A percentile compares a stretch with the other conserved stretches of the same genome.
phyloP scores from a whole-genome alignment of 2,113 vertebrate species.

The Geococcyx californianus region DNA sequence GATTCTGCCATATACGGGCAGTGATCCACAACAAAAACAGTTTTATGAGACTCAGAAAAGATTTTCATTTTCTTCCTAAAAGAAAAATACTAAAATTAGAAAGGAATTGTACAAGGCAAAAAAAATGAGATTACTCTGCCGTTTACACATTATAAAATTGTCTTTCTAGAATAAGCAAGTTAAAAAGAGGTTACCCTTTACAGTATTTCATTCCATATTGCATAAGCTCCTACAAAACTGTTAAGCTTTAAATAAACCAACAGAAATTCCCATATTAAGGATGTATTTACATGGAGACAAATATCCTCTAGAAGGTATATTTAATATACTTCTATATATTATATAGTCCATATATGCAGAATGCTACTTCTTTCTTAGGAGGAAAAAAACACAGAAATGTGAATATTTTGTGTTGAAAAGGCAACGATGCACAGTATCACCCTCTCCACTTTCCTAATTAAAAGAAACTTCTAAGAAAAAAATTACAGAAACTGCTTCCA shows the following conservation, averaged over 20 bases:
- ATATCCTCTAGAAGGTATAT: neutral
- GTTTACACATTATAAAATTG: neutral
- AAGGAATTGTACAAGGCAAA: neutral
- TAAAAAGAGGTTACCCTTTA: neutral
- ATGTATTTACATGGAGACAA: neutral
- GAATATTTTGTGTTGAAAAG: neutral
- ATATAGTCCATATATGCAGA: too few relatives aligned
- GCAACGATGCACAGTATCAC: neutral
- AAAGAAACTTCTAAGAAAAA: neutral
- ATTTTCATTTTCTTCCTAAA: constrained; percentile 86
- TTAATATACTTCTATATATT: neutral
- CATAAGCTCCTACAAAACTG: neutral
- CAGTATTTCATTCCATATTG: neutral
- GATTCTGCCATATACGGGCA: constrained; percentile 98
- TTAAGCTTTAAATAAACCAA: too few relatives aligned
- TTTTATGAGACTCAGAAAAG: constrained; percentile 97
- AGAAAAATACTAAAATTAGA: neutral
- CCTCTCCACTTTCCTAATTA: neutral
- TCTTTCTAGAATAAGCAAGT: neutral
- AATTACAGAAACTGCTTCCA: neutral
- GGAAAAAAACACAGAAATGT: rapidly evolving
- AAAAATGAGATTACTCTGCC: too few relatives aligned
- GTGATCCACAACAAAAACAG: constrained; percentile 97
- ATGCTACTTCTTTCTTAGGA: neutral
- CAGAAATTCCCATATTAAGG: neutral